Conservation (phyloP, 2,888 invertebrate genomes). For the Apotomis betuletana region DNA sequence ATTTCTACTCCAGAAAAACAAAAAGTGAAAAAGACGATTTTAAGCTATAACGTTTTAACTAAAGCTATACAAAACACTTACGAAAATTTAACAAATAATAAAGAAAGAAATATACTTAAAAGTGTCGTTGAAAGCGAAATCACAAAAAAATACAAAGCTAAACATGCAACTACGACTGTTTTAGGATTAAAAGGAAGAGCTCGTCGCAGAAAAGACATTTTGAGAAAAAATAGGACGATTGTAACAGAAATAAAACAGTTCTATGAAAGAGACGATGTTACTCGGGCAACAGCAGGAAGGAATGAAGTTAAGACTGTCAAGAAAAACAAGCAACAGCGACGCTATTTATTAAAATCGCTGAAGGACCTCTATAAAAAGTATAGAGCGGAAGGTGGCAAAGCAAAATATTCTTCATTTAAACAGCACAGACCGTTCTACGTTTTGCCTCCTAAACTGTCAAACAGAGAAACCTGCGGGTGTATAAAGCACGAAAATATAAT, state of each 20-base stretch:
- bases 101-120: slow-evolving; percentile 26
- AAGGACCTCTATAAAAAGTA: slow-evolving; percentile 5
- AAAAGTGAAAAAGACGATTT: slow-evolving; percentile 27
- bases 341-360: not conserved
- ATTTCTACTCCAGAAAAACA: slow-evolving; percentile 16
- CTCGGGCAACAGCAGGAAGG: not conserved
- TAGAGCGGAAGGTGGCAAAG: not conserved
- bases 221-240: slow-evolving; percentile 17
- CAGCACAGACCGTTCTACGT: not conserved
- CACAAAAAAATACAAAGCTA: slow-evolving; percentile 1
- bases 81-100: slow-evolving; percentile 23
- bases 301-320: not conserved
- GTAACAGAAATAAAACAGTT: too few relatives aligned
- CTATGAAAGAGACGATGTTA: not conserved
- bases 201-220: slow-evolving; percentile 20
- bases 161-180: slow-evolving; percentile 6
- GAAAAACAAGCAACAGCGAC: not conserved
- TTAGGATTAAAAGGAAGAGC: slow-evolving; percentile 31
- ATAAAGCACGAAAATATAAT: slow-evolving; percentile 2
- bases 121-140: not conserved
- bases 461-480: slow-evolving; percentile 1
- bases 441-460: not conserved
- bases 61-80: slow-evolving; percentile 18
- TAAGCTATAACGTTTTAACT: slow-evolving; percentile 18
- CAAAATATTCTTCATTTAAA: not conserved